Base-by-base conservation (phyloP, 2,113 vertebrate species). In the Ibidorhyncha struthersii region DNA sequence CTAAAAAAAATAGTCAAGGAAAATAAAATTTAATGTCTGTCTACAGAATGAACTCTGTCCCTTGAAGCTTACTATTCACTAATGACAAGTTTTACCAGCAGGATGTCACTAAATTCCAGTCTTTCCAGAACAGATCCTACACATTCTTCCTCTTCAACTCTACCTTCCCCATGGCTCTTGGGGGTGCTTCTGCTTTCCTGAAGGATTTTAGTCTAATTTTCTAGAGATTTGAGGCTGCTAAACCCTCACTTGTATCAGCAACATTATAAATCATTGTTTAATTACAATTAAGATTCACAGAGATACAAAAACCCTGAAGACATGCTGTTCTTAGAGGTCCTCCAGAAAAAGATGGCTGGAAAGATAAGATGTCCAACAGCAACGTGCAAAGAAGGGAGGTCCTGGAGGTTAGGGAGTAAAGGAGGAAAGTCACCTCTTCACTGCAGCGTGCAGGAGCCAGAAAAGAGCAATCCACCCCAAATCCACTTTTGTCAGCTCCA, bases 351-450 rank as follows among this genome's bases (percentile, higher is more conserved):
- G 14, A 43, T 0, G 15, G 20, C 30, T 69, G 32, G 55, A 62
- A 40, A 71, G 59, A 18, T 6, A 6, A 50, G 40, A 17, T 14
- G 27, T 77, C 41, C 21, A 36, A 26, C 11, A 38, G 50, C 40
- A 47, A 32, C 1, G 27, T 1, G 1, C 10, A 14, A 58, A 36
- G 53, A 61, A 29, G 0, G 41, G 47, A 62, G 12, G 22, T 13
- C 32, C 20, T 5, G 20, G 40, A 45, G 16, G 29, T 34, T 10
- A 21, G 6, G 49, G 43, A 76, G 30, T 22, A 7, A 91, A 70
- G 40, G 21, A 70, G 27, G 18, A 15, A 61, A 32, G 12, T 41
- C 25, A 36, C 14, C 30, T 67, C 43, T 19, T 38, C n/a, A 38
- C 45, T 61, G 38, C 15, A 2, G 26, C 0, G 2, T 23, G 47